A percentile compares a stretch with the other conserved stretches of the same genome.
Evolutionary conservation across 2,888 invertebrate genomes (phyloP).

Genomic region (Catocala sponsa): DNA sequence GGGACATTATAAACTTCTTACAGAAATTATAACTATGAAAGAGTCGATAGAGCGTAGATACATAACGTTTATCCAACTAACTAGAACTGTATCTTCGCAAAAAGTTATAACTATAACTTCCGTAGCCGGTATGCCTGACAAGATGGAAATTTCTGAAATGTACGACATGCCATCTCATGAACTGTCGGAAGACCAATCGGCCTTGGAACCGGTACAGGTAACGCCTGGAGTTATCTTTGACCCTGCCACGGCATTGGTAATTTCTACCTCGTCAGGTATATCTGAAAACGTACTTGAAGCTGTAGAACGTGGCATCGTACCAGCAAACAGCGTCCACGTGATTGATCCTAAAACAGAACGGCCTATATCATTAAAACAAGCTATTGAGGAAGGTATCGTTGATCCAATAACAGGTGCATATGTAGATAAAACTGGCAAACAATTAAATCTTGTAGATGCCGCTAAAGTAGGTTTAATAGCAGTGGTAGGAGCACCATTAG

Average conservation of each 20-base stretch:
- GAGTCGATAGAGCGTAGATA: conserved; percentile 91
- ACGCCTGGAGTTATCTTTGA: conserved; percentile 93
- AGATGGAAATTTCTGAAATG: conserved; percentile 90
- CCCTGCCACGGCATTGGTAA: conserved; percentile 92
- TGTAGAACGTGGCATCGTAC: conserved; percentile 92
- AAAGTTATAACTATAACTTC: conserved; percentile 92
- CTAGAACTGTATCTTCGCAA: conserved; percentile 83
- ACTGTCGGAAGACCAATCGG: conserved; percentile 71
- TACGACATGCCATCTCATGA: conserved; percentile 57
- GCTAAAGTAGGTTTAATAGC: conserved; percentile 93
- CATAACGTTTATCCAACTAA: conserved; percentile 88
- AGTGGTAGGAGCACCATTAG: conserved; percentile 92
- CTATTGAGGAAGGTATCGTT: conserved; percentile 92
- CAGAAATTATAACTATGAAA: conserved; percentile 90
- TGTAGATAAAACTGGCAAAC: conserved; percentile 89
- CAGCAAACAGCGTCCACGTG: conserved; percentile 90
- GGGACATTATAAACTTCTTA: conserved; percentile 90
- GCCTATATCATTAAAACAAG: conserved; percentile 91
- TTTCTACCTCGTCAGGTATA: conserved; percentile 91
- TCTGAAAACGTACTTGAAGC: conserved; percentile 93
- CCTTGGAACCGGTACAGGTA: conserved; percentile 91
- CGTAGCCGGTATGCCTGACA: conserved; percentile 91
- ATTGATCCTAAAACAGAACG: conserved; percentile 91
- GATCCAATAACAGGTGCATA: conserved; percentile 92
- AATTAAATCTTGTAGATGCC: conserved; percentile 91